Percentiles rank a stretch among this genome's conserved stretches.
These are phyloP conservation scores for Sphaerophoria rueppellii DNA, from an alignment of 2,888 invertebrate species.

Conservation along the genomic window DNA sequence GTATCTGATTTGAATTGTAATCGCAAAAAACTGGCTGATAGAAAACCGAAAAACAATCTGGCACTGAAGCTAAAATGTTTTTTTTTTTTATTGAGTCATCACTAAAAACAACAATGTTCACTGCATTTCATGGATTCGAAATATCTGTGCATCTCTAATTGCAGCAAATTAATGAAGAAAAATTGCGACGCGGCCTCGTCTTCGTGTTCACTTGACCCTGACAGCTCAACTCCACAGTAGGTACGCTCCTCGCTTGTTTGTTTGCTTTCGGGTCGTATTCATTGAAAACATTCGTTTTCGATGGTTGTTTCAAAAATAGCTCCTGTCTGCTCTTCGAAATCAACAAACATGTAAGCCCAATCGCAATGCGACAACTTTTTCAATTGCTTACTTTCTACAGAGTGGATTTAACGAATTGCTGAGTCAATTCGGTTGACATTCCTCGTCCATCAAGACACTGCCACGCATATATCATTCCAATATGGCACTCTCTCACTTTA, in stretches of 20 bases:
- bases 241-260: slow-evolving; percentile 10
- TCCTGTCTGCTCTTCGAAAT: neutral
- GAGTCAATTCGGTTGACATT: slow-evolving; percentile 81
- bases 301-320: slow-evolving; percentile 54
- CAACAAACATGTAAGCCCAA: neutral
- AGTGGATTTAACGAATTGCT: slow-evolving; percentile 74
- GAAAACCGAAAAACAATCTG: neutral
- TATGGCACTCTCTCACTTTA: slow-evolving; percentile 31
- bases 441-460: slow-evolving; percentile 81
- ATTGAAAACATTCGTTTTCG: slow-evolving; percentile 43
- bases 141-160: slow-evolving; percentile 59
- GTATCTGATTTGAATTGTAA: no score
- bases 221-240: slow-evolving; percentile 30
- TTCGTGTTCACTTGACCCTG: slow-evolving; percentile 67
- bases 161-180: slow-evolving; percentile 69
- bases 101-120: slow-evolving; percentile 1
- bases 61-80: slow-evolving; percentile 7
- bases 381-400: slow-evolving; percentile 2
- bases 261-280: slow-evolving; percentile 43
- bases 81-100: slow-evolving; percentile 15
- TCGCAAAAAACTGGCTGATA: no score
- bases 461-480: slow-evolving; percentile 76
- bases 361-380: slow-evolving; percentile 1
- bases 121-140: slow-evolving; percentile 17
- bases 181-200: slow-evolving; percentile 67